Conservation (phyloP, 2,113 vertebrate species). For the Oplegnathus fasciatus region DNA sequence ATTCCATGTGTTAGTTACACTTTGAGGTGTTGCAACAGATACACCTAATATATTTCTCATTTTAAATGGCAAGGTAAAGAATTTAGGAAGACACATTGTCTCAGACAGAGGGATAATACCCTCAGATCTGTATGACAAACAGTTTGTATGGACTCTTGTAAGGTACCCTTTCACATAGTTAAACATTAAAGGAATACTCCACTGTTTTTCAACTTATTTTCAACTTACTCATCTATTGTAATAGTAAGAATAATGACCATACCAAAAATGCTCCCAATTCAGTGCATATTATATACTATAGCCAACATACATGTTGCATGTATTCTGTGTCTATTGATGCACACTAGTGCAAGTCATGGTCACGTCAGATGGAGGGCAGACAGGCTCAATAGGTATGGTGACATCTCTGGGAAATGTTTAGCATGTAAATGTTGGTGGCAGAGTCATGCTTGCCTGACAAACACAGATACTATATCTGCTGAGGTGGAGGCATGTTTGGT, state of each 20-base stretch:
- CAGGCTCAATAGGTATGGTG: background rate
- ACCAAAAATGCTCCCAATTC: background rate
- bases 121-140: background rate
- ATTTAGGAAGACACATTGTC: background rate
- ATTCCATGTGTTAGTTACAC: background rate
- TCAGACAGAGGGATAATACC: background rate
- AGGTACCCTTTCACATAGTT: background rate
- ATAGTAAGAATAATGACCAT: background rate
- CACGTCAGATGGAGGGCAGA: background rate
- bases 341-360: background rate
- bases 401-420: background rate
- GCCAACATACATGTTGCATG: background rate
- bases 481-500: background rate
- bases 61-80: background rate
- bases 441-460: background rate
- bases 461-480: background rate
- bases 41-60: background rate
- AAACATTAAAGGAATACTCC: background rate
- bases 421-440: background rate
- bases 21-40: background rate
- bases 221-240: background rate
- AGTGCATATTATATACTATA: background rate
- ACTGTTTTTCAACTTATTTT: background rate
- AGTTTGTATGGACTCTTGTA: background rate
- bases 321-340: background rate